A percentile compares a stretch with the other conserved stretches of the same genome.
These are phyloP conservation scores for Peromyscus leucopus DNA, from an alignment of 2,113 vertebrate genomes.

Conservation along the genomic window DNA sequence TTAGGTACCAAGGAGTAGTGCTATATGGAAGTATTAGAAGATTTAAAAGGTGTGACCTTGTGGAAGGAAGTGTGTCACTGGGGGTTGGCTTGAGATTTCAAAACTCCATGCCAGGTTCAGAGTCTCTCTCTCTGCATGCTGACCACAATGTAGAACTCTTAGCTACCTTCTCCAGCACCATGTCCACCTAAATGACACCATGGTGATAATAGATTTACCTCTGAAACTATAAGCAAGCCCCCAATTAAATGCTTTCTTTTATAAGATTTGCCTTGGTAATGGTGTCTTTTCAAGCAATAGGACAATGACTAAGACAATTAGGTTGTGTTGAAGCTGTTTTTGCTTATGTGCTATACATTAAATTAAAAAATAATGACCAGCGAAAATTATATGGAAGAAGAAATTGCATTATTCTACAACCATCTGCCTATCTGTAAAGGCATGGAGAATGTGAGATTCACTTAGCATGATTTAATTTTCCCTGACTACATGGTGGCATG, in stretches of 20 bases:
- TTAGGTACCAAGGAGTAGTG: background rate
- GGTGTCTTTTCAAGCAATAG: background rate
- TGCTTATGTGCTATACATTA: background rate
- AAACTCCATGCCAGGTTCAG: background rate
- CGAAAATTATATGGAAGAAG: constrained; percentile 17
- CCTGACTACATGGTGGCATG: constrained; percentile 1
- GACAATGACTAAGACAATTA: background rate
- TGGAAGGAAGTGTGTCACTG: background rate
- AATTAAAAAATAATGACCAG: background rate
- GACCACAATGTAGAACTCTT: background rate
- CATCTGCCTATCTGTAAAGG: background rate
- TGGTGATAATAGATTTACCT: background rate
- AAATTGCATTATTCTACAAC: constrained; percentile 12
- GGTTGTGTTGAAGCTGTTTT: background rate
- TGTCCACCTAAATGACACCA: background rate
- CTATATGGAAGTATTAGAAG: background rate
- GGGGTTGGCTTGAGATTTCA: background rate
- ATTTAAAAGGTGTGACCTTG: background rate
- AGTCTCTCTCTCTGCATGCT: background rate
- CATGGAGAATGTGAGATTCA: constrained; percentile 4
- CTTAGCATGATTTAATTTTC: constrained; percentile 48
- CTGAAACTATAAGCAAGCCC: background rate
- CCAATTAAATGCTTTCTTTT: too few relatives aligned
- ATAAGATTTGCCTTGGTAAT: background rate
- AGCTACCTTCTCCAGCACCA: background rate